Conservation (phyloP, 2,113 vertebrate species). For the Meleagris gallopavo region DNA sequence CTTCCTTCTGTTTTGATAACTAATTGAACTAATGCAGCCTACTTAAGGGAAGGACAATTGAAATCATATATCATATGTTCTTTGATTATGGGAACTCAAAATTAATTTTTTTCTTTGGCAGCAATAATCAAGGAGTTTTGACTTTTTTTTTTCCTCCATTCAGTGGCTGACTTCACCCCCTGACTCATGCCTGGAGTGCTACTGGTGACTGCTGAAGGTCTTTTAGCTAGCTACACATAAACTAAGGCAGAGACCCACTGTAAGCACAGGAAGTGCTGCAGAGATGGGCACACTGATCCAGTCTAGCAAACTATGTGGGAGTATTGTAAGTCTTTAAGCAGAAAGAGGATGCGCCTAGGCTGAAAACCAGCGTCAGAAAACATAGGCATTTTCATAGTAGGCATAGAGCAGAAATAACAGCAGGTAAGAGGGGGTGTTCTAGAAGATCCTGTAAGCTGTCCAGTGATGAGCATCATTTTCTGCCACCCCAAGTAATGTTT, state of each 20-base stretch:
- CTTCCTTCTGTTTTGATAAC: background rate
- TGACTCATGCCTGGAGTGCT: background rate
- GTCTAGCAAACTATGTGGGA: background rate
- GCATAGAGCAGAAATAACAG: background rate
- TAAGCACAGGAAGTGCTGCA: background rate
- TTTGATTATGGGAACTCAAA: background rate
- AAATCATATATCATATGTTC: accelerated
- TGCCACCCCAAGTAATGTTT: background rate
- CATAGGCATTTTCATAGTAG: background rate
- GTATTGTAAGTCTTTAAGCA: background rate
- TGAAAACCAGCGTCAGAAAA: background rate
- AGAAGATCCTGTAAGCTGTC: background rate
- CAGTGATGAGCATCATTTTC: background rate
- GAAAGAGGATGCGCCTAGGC: background rate
- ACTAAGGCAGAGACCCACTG: background rate
- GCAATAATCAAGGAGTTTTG: background rate
- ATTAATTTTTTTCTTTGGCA: background rate
- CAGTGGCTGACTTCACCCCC: background rate
- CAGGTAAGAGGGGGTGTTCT: background rate
- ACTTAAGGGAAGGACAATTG: background rate
- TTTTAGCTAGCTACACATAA: background rate
- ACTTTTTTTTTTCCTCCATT: background rate
- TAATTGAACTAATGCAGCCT: background rate
- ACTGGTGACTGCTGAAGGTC: background rate
- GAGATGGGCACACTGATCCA: background rate